These are phyloP conservation scores for Arrhamphus sclerolepis DNA, from an alignment of 2,797 vertebrate species.

Conservation along the genomic window DNA sequence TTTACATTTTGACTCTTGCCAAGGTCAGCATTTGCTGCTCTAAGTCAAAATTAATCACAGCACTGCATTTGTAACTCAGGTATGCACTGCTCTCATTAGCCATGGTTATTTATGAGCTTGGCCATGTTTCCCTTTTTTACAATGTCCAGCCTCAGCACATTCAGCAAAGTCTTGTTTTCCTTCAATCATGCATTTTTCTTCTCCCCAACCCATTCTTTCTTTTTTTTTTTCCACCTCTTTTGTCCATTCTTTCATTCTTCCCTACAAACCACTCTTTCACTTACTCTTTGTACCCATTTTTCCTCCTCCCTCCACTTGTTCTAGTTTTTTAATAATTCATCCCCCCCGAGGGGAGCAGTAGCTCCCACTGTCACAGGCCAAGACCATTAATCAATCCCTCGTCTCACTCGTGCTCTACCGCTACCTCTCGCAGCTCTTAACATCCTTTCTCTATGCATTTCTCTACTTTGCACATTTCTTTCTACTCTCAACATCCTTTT, in stretches of 20 bases:
- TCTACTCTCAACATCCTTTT: constrained; percentile 23
- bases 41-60: constrained; percentile 61
- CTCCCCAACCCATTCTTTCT: neutral
- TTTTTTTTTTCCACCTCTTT: neutral
- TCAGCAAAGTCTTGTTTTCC: constrained; percentile 55
- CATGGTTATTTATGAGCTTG: constrained; percentile 79
- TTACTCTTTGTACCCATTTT: constrained; percentile 34
- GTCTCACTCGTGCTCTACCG: constrained; percentile 59
- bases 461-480: constrained; percentile 21
- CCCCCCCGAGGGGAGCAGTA: constrained; percentile 73
- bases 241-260: constrained; percentile 5
- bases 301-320: constrained; percentile 58
- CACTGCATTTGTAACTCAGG: constrained; percentile 12
- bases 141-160: constrained; percentile 64
- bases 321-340: constrained; percentile 76
- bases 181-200: constrained; percentile 38
- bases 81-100: constrained; percentile 63
- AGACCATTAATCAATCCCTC: constrained; percentile 84
- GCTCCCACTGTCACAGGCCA: constrained; percentile 81
- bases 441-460: constrained; percentile 25
- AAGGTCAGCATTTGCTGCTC: constrained; percentile 69
- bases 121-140: constrained; percentile 43
- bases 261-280: constrained; percentile 16
- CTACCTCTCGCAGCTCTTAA: constrained; percentile 30
- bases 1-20: constrained; percentile 37